Percentiles rank a stretch among this genome's conserved stretches.
Evolutionary conservation across 2,797 vertebrate species (phyloP).

Genomic region (Betta splendens): DNA sequence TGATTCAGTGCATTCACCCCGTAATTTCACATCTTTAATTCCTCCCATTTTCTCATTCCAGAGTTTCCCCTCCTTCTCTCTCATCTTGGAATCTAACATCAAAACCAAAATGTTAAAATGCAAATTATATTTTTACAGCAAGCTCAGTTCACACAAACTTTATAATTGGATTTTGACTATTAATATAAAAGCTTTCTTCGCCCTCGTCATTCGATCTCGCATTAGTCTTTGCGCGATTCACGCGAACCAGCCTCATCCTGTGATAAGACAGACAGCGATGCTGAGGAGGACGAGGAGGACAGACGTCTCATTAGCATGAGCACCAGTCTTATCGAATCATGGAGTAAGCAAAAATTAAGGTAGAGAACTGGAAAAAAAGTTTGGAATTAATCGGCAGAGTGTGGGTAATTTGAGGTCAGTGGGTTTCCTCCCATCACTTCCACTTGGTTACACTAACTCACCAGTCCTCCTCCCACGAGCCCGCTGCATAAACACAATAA

Average conservation of each 20-base stretch:
- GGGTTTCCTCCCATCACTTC: slow-evolving; percentile 68
- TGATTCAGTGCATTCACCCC: slow-evolving; percentile 43
- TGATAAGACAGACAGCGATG: slow-evolving; percentile 42
- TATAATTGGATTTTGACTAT: slow-evolving; percentile 81
- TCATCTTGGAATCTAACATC: slow-evolving; percentile 73
- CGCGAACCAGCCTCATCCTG: slow-evolving; percentile 54
- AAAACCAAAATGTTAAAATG: slow-evolving; percentile 77
- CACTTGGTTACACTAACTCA: slow-evolving; percentile 20
- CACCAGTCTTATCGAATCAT: slow-evolving; percentile 90
- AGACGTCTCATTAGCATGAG: slow-evolving; percentile 88
- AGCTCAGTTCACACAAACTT: slow-evolving; percentile 73
- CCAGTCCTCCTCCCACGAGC: neutral
- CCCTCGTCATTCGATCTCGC: slow-evolving; percentile 61
- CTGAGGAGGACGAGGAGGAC: slow-evolving; percentile 74
- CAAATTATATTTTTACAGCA: slow-evolving; percentile 65
- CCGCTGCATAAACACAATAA: slow-evolving; percentile 14
- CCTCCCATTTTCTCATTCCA: slow-evolving; percentile 38
- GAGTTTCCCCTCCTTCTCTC: slow-evolving; percentile 45
- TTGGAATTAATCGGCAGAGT: slow-evolving; percentile 89
- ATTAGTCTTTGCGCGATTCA: slow-evolving; percentile 50
- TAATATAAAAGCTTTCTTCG: slow-evolving; percentile 73
- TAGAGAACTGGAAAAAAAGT: slow-evolving; percentile 86
- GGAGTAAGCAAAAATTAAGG: slow-evolving; percentile 84
- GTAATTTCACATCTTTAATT: slow-evolving; percentile 44
- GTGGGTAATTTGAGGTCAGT: slow-evolving; percentile 83